Percentiles rank a stretch among this genome's conserved stretches.
phyloP scores from a whole-genome alignment of 2,797 vertebrate genomes.

The Clarias pachynema region DNA sequence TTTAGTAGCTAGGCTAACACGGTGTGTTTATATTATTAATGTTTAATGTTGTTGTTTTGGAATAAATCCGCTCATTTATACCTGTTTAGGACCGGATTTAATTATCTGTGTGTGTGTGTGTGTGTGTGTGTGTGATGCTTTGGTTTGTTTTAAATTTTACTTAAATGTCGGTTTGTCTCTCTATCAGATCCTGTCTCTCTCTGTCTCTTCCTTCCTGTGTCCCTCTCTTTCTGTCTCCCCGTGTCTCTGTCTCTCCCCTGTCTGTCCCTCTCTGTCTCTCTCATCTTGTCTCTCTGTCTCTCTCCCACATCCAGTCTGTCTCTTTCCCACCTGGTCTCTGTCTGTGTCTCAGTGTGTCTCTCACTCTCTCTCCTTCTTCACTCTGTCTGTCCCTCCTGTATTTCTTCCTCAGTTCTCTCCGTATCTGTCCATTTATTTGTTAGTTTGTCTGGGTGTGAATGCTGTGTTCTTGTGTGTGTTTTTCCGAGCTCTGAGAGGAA shows the following conservation, averaged over 20 bases:
- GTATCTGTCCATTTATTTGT: no score
- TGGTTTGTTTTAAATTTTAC: not conserved
- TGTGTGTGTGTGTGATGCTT: not conserved
- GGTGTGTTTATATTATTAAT: not conserved
- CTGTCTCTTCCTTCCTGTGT: not conserved
- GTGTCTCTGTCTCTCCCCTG: not conserved
- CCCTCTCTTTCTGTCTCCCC: not conserved
- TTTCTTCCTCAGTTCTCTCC: no score
- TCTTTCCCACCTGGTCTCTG: not conserved
- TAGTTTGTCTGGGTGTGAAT: not conserved
- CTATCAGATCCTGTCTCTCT: not conserved
- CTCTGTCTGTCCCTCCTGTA: not conserved
- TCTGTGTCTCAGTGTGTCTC: not conserved
- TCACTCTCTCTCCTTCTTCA: not conserved
- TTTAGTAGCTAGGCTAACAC: not conserved
- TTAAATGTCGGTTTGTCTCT: not conserved
- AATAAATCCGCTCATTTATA: not conserved
- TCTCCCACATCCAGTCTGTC: not conserved
- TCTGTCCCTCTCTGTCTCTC: not conserved
- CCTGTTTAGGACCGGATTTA: not conserved
- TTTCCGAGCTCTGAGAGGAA: not conserved
- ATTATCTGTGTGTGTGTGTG: not conserved
- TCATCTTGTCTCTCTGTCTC: not conserved
- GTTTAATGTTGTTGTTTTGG: not conserved
- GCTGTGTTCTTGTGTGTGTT: not conserved